Evolutionary conservation across 2,888 invertebrate species (phyloP).

Genomic region (Vesta saturnalis): DNA sequence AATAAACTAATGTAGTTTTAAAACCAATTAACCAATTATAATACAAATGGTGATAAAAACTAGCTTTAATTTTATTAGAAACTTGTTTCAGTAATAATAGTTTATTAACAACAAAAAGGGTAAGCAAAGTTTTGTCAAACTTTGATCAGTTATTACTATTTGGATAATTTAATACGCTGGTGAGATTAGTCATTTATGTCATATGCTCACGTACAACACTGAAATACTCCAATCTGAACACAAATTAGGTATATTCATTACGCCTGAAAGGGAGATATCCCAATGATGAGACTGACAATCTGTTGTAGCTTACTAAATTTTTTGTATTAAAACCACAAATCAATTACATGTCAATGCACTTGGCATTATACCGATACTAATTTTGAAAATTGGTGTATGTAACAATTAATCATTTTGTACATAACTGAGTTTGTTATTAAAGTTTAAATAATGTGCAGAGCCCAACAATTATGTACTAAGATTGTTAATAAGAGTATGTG

Average conservation of each 20-base stretch:
- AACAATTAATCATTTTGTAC: no score
- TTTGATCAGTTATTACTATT: no score
- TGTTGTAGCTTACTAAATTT: no score
- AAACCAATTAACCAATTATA: constrained; percentile 19
- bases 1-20: constrained; percentile 28
- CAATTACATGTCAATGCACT: neutral
- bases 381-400: no score
- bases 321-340: neutral
- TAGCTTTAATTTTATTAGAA: neutral
- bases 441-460: no score
- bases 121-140: neutral
- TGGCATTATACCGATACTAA: no score
- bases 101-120: neutral
- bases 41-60: neutral
- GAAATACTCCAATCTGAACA: neutral
- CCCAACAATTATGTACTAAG: no score
- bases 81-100: neutral
- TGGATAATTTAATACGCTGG: neutral
- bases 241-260: constrained; percentile 4
- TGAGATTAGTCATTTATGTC: neutral
- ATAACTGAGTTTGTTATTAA: no score
- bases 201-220: neutral
- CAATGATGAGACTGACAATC: neutral
- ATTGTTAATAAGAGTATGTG: no score
- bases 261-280: neutral